Conservation (phyloP, 1,140 invertebrate genomes). For the Gerris buenoi region DNA sequence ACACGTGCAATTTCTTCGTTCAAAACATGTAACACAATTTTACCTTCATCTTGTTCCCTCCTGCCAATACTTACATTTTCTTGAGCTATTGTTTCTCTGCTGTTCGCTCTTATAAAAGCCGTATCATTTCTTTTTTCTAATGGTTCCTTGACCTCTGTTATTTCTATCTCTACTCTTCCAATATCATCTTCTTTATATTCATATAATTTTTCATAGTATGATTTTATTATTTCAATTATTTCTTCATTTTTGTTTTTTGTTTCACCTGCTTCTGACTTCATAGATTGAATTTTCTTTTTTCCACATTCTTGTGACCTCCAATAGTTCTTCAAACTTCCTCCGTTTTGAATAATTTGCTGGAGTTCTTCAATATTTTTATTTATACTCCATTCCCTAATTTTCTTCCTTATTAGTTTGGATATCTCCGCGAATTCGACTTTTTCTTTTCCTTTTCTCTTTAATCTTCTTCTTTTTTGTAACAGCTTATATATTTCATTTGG, state of each 20-base stretch:
- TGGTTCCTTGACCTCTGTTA: too few relatives aligned
- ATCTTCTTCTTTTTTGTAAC: not conserved
- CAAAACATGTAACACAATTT: not conserved
- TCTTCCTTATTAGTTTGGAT: not conserved
- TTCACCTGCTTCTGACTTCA: not conserved
- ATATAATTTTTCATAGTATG: not conserved
- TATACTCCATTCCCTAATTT: not conserved
- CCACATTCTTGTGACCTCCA: not conserved
- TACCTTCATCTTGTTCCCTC: not conserved
- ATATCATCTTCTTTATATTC: too few relatives aligned
- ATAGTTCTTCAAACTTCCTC: not conserved
- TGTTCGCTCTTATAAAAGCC: not conserved
- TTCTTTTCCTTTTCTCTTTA: not conserved
- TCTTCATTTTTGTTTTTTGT: not conserved
- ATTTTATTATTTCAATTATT: not conserved
- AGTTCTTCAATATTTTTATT: not conserved
- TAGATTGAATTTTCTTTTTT: not conserved
- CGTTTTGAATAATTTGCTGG: not conserved
- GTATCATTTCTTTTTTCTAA: too few relatives aligned
- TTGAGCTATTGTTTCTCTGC: not conserved
- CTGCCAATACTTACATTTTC: too few relatives aligned
- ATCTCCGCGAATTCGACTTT: not conserved
- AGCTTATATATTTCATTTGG: not conserved
- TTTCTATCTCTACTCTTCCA: too few relatives aligned
- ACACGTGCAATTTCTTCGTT: not conserved